phyloP scores from a whole-genome alignment of 2,888 invertebrate species.

The Allygus modestus region DNA sequence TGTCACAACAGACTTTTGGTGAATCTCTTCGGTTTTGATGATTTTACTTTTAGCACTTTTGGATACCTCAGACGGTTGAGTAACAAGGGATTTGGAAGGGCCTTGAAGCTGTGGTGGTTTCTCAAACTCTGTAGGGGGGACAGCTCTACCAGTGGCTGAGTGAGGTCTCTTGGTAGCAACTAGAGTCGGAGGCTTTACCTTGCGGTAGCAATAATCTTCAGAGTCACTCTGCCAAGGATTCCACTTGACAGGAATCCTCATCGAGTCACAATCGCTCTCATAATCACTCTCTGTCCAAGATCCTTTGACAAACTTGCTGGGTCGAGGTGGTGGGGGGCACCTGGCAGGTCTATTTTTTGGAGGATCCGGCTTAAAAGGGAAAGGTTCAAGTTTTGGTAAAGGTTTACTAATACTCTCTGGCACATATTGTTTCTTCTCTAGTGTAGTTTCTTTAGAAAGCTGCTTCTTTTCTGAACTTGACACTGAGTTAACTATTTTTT shows the following conservation, averaged over 20 bases:
- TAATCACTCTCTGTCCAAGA: conserved; percentile 84
- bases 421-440: conserved; percentile 28
- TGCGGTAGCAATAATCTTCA: conserved; percentile 79
- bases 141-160: conserved; percentile 78
- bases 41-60: conserved; percentile 72
- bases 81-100: conserved; percentile 72
- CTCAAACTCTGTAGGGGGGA: conserved; percentile 78
- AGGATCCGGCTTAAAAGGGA: conserved; percentile 76
- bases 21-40: conserved; percentile 71
- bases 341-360: conserved; percentile 78
- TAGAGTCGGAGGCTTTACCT: conserved; percentile 77
- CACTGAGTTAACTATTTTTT: conserved; percentile 66
- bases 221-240: conserved; percentile 82
- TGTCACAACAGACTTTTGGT: conserved; percentile 67
- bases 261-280: conserved; percentile 82
- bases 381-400: conserved; percentile 76
- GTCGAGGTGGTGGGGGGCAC: conserved; percentile 76
- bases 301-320: conserved; percentile 82
- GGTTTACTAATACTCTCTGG: conserved; percentile 71
- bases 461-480: conserved; percentile 67
- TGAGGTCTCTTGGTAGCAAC: conserved; percentile 74
- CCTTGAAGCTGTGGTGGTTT: conserved; percentile 75
- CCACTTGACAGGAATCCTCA: conserved; percentile 80
- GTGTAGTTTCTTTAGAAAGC: conserved; percentile 62
- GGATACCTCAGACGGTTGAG: conserved; percentile 71